Evolutionary conservation across 2,888 invertebrate genomes (phyloP).

Genomic region (Acanthoscelides obtectus): DNA sequence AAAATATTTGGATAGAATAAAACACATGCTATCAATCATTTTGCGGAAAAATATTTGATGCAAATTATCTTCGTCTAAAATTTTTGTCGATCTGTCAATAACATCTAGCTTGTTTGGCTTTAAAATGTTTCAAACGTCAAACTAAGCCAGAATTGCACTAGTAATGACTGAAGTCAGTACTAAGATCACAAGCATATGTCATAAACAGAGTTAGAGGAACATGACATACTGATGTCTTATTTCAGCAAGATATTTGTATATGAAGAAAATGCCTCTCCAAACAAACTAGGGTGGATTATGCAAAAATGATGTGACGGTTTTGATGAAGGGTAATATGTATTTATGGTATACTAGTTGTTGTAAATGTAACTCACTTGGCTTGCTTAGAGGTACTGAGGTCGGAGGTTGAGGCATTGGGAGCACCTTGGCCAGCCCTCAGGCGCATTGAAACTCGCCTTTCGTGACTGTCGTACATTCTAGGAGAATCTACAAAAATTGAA

Average conservation of each 20-base stretch:
- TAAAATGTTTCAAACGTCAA: too few relatives aligned
- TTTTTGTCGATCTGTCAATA: not conserved
- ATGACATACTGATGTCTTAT: not conserved
- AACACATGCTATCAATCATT: too few relatives aligned
- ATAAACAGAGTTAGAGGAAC: too few relatives aligned
- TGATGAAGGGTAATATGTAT: conserved; percentile 9
- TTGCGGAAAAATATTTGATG: too few relatives aligned
- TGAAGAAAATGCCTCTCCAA: conserved; percentile 3
- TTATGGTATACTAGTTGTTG: conserved; percentile 1
- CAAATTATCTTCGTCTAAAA: too few relatives aligned
- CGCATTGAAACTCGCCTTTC: conserved; percentile 46
- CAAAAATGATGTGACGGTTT: not conserved
- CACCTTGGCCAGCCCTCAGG: conserved; percentile 42
- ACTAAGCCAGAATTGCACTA: not conserved
- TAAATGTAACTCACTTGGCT: conserved; percentile 47
- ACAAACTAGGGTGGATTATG: not conserved
- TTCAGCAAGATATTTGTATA: not conserved
- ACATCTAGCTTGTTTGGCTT: not conserved
- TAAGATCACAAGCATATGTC: too few relatives aligned
- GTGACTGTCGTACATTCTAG: conserved; percentile 40
- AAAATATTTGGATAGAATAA: too few relatives aligned
- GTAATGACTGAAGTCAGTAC: too few relatives aligned
- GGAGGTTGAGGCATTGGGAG: conserved; percentile 47
- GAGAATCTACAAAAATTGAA: conserved; percentile 41
- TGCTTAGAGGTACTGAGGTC: conserved; percentile 49